These are phyloP conservation scores for Phrynosoma blainvillii DNA, from an alignment of 2,113 vertebrate genomes.

Conservation along the genomic window DNA sequence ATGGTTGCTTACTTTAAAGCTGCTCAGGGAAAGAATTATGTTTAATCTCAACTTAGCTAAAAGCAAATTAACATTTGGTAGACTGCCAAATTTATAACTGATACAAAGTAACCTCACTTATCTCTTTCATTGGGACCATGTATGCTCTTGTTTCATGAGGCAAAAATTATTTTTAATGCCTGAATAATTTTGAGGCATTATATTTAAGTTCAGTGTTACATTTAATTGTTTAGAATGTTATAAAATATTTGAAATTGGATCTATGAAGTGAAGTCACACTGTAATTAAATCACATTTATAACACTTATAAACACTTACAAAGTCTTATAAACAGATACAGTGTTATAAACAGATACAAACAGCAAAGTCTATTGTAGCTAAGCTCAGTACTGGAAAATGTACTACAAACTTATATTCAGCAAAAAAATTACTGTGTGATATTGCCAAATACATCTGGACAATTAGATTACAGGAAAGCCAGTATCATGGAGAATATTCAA, in stretches of 20 bases:
- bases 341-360: constrained; percentile 21
- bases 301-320: not conserved
- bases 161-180: constrained; percentile 64
- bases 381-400: not conserved
- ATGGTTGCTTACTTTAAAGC: constrained; percentile 82
- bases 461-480: not conserved
- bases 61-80: constrained; percentile 90
- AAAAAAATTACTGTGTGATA: not conserved
- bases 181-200: constrained; percentile 47
- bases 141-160: constrained; percentile 79
- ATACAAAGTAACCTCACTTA: constrained; percentile 81
- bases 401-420: not conserved
- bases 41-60: constrained; percentile 88
- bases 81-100: constrained; percentile 85
- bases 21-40: constrained; percentile 86
- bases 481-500: not conserved
- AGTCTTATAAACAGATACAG: not conserved
- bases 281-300: not conserved
- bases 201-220: constrained; percentile 33
- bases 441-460: not conserved
- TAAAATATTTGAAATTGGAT: constrained; percentile 33
- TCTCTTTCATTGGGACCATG: constrained; percentile 66
- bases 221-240: constrained; percentile 44
- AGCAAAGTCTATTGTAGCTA: not conserved
- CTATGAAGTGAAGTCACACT: constrained; percentile 8